Conservation (phyloP, 2,113 vertebrate genomes). For the Phylloscopus whistleri region DNA sequence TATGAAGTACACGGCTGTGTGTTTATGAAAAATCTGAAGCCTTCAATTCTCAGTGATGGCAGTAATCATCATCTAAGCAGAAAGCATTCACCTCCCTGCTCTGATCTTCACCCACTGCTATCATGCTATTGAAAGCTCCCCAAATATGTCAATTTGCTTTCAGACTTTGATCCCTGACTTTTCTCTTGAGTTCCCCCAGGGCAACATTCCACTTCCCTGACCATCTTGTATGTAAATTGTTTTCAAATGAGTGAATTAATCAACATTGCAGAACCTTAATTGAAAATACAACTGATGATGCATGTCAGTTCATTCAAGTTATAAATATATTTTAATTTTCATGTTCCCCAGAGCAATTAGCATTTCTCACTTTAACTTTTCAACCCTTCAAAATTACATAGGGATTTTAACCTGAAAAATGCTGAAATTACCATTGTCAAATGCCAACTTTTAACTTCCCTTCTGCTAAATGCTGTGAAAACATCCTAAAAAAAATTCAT, state of each 20-base stretch:
- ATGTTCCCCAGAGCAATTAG: slow-evolving; percentile 19
- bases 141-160: slow-evolving; percentile 19
- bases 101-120: not conserved
- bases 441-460: not conserved
- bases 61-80: not conserved
- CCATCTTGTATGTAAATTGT: slow-evolving; percentile 54
- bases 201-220: slow-evolving; percentile 38
- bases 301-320: slow-evolving; percentile 47
- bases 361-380: not conserved
- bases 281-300: slow-evolving; percentile 58
- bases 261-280: slow-evolving; percentile 59
- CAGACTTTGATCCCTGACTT: slow-evolving; percentile 26
- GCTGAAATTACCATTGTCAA: not conserved
- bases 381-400: not conserved
- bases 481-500: not conserved
- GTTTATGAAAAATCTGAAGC: not conserved
- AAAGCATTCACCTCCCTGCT: not conserved
- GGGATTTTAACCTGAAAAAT: slow-evolving; percentile 18
- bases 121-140: not conserved
- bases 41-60: not conserved
- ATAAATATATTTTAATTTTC: slow-evolving; percentile 54
- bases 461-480: not conserved
- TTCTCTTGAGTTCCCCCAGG: slow-evolving; percentile 2
- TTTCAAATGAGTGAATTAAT: slow-evolving; percentile 63
- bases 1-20: not conserved